These are phyloP conservation scores for Apodemus speciosus DNA, from an alignment of 2,113 vertebrate genomes.

Conservation along the genomic window DNA sequence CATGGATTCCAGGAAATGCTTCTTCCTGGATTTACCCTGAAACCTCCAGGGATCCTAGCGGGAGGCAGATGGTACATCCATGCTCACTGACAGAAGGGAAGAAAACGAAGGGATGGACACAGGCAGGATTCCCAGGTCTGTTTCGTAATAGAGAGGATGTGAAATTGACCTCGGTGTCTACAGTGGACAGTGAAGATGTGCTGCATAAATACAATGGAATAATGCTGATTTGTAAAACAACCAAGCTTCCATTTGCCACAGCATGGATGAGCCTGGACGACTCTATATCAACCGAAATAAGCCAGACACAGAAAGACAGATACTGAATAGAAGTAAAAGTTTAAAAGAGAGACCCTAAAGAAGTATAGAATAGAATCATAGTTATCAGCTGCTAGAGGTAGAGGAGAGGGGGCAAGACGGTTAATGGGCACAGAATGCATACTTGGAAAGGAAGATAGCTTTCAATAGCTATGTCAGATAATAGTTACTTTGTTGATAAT, in stretches of 20 bases:
- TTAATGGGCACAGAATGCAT: too few relatives aligned
- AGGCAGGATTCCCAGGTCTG: not conserved
- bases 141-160: not conserved
- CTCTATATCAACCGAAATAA: not conserved
- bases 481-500: not conserved
- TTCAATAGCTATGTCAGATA: not conserved
- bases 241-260: not conserved
- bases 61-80: not conserved
- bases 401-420: not conserved
- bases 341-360: not conserved
- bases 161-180: not conserved
- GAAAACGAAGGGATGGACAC: not conserved
- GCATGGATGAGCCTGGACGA: not conserved
- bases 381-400: not conserved
- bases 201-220: not conserved
- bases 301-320: not conserved
- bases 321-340: not conserved
- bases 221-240: not conserved
- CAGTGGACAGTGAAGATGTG: not conserved
- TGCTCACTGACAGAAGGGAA: not conserved
- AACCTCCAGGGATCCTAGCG: not conserved
- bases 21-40: not conserved
- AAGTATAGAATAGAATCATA: too few relatives aligned
- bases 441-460: not conserved
- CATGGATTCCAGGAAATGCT: not conserved